Conservation (phyloP, 2,797 vertebrate genomes). For the Masticophis lateralis region DNA sequence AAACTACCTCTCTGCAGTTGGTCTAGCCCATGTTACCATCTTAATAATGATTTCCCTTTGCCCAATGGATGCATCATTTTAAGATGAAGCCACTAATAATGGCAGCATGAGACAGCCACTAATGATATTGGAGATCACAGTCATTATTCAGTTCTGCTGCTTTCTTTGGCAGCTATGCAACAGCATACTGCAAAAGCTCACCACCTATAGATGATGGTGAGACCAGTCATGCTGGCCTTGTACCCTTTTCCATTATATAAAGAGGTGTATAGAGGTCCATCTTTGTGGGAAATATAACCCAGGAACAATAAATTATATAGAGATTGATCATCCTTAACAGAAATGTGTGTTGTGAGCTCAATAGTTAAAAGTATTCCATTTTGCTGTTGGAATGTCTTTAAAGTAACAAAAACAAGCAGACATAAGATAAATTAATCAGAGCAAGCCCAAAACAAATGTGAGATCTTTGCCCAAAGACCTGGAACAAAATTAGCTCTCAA, state of each 20-base stretch:
- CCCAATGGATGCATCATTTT: neutral
- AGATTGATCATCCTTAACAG: neutral
- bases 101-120: neutral
- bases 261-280: neutral
- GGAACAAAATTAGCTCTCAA: neutral
- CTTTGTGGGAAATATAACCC: neutral
- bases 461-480: constrained; percentile 6
- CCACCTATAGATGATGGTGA: neutral
- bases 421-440: constrained; percentile 4
- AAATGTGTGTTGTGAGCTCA: neutral
- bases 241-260: neutral
- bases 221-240: neutral
- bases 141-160: neutral
- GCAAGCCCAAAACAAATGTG: constrained; percentile 4
- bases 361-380: neutral
- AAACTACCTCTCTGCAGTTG: neutral
- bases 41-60: neutral
- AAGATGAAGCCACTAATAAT: neutral
- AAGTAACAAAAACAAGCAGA: constrained; percentile 6
- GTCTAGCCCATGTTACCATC: neutral
- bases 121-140: neutral
- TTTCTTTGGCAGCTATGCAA: neutral
- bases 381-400: neutral
- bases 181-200: neutral
- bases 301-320: neutral